Evolutionary conservation across 2,113 vertebrate species (phyloP), one percentile per base, ranked within the genome.

Genomic region (Okapia johnstoni): DNA sequence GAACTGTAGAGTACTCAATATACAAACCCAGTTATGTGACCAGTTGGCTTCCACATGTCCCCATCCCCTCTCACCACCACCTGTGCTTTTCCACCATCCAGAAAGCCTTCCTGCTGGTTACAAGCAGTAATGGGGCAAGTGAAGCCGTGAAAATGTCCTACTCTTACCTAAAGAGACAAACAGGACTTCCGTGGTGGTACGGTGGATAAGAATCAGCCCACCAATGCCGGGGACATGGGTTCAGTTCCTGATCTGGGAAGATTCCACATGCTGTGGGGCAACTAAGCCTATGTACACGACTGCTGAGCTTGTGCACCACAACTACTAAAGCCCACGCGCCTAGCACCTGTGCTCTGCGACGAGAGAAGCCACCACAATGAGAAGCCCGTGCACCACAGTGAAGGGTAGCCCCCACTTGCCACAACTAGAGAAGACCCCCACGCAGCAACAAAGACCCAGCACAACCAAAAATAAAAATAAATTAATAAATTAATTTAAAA

Each of bases 321-420:
- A 4, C 23, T 76, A 13, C 23, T 7, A 7, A 43, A 76, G 70
- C 23, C 70, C 6, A 8, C 1, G 2, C 0, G 2, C 70, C 40
- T 43, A 26, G 23, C 43, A 7, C 70, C 70, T 76, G 36, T 76
- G 12, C 70, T 76, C 23, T 43, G 70, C 40, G 26, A 13, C 0
- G 2, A 43, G 70, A 76, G 70, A 76, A 26, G 70, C 70, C 70
- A 76, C 23, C 70, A 14, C 12, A 13, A 43, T 76, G 36, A 76
- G 70, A 76, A 43, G 40, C 70, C 70, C 6, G 3, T 43, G 70
- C 70, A 43, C 40, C 2, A 1, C 12, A 4, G 2, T 76, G 40
- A 26, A 76, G 12, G 70, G 70, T 43, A 76, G 23, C 12, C 70
- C 40, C 40, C 11, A 1, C 40, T 76, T 26, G 3, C 70, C 40